These are phyloP conservation scores for Chelonia mydas DNA, from an alignment of 2,797 vertebrate species.

Conservation along the genomic window DNA sequence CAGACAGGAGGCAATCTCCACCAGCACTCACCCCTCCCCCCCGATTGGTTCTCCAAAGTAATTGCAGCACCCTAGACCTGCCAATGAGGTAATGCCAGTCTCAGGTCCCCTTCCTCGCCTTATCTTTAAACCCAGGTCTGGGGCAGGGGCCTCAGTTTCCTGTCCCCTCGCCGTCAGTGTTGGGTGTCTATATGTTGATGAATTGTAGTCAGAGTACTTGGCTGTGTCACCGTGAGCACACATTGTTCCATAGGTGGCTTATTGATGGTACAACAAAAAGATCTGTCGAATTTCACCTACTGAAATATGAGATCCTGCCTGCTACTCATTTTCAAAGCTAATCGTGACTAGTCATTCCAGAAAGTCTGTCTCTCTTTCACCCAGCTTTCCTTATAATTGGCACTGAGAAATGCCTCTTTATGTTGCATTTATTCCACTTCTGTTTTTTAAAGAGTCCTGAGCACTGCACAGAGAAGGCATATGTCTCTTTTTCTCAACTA, in stretches of 20 bases:
- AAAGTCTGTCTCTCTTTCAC: not conserved
- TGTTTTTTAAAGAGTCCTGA: not conserved
- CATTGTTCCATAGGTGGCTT: not conserved
- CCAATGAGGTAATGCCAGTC: too few relatives aligned
- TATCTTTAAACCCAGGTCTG: too few relatives aligned
- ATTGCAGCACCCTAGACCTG: too few relatives aligned
- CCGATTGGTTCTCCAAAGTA: too few relatives aligned
- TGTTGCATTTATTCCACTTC: not conserved
- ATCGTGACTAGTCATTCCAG: not conserved
- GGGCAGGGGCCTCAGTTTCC: too few relatives aligned
- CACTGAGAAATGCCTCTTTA: not conserved
- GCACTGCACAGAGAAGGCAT: not conserved
- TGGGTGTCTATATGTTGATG: too few relatives aligned
- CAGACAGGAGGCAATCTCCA: too few relatives aligned
- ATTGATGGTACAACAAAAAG: not conserved
- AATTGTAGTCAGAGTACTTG: slow-evolving; percentile 16
- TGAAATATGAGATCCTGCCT: not conserved
- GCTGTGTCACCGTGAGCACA: not conserved
- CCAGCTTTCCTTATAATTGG: not conserved
- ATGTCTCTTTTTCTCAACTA: not conserved
- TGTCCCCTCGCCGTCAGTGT: too few relatives aligned
- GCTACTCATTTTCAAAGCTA: not conserved
- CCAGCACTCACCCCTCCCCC: too few relatives aligned
- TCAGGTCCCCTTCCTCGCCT: too few relatives aligned
- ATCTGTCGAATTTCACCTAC: not conserved